Evolutionary conservation across 1,140 invertebrate species (phyloP).

Genomic region (Phenacoccus solenopsis): DNA sequence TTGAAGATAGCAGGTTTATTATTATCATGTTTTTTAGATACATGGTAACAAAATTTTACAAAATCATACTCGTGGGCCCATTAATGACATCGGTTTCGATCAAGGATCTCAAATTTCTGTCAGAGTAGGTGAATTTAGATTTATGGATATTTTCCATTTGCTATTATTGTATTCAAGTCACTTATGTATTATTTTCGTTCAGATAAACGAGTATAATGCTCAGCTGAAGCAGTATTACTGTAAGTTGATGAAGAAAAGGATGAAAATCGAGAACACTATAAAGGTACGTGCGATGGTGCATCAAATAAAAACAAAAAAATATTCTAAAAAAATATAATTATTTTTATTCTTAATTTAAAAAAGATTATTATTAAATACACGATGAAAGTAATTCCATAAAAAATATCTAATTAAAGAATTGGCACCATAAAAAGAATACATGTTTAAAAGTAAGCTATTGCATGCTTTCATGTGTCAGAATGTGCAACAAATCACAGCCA

Average conservation of each 20-base stretch:
- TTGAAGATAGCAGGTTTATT: not conserved
- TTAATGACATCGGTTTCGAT: not conserved
- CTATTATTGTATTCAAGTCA: too few species aligned
- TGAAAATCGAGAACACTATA: not conserved
- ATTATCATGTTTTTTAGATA: not conserved
- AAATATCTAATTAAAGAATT: not conserved
- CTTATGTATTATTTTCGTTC: too few species aligned
- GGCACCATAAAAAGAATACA: not conserved
- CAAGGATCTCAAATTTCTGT: not conserved
- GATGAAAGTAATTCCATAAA: not conserved
- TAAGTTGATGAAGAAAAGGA: not conserved
- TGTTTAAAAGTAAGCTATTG: too few species aligned
- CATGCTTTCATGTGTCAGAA: not conserved
- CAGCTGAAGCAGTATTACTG: not conserved
- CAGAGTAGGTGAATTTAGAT: not conserved
- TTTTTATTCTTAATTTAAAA: too few species aligned
- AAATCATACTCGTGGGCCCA: not conserved
- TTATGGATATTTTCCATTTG: too few species aligned
- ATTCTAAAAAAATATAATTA: too few species aligned
- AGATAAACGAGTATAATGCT: too few species aligned
- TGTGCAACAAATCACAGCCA: not conserved
- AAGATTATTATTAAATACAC: not conserved
- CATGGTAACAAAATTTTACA: not conserved
- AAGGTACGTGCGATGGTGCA: not conserved
- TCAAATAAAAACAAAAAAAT: not conserved